These are phyloP conservation scores for Ellobium chinense DNA, from an alignment of 2,888 invertebrate genomes.

Conservation along the genomic window DNA sequence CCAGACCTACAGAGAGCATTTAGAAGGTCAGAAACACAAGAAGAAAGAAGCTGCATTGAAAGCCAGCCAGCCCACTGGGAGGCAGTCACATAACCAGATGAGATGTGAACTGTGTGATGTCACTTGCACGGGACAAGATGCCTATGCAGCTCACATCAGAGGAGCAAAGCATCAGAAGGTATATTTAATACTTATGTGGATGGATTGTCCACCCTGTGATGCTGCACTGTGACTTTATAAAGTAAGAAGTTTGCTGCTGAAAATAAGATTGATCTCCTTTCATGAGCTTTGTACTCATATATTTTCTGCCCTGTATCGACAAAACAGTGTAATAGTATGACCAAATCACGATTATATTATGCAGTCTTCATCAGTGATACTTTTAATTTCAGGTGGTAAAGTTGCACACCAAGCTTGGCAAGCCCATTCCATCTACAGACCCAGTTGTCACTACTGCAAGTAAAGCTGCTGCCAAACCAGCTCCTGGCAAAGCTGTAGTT, in stretches of 20 bases:
- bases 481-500: slow-evolving; percentile 32
- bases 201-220: no score
- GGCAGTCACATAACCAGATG: slow-evolving; percentile 83
- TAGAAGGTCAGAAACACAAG: slow-evolving; percentile 99
- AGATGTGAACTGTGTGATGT: slow-evolving; percentile 99
- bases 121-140: slow-evolving; percentile 98
- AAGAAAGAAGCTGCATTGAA: slow-evolving; percentile 95
- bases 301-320: no score
- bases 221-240: no score
- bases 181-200: no score
- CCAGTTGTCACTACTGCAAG: slow-evolving; percentile 83
- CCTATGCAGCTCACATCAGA: slow-evolving; percentile 97
- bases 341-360: no score
- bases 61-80: slow-evolving; percentile 74
- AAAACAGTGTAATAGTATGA: no score
- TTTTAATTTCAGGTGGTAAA: slow-evolving; percentile 85
- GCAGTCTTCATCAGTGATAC: no score
- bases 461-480: slow-evolving; percentile 50
- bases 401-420: slow-evolving; percentile 96
- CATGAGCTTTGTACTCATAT: neutral
- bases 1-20: slow-evolving; percentile 94
- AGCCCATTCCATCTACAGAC: slow-evolving; percentile 97
- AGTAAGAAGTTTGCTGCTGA: no score
- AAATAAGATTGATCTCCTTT: no score
- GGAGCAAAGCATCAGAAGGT: slow-evolving; percentile 99